Percentiles rank a stretch among this genome's conserved stretches.
Conservation (phyloP, 2,113 vertebrate species). For the Clupea harengus region DNA sequence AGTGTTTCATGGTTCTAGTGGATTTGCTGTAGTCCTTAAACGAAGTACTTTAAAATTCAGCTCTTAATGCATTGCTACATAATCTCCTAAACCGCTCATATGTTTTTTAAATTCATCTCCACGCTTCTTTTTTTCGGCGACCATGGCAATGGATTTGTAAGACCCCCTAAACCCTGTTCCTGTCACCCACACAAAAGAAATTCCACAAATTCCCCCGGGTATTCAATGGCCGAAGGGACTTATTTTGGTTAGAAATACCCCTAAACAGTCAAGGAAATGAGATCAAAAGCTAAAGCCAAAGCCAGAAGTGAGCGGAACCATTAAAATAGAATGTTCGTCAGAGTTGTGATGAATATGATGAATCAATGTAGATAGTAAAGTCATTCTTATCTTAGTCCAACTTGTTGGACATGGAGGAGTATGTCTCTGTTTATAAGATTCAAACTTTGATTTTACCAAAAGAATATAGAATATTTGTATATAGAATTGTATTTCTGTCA, state of each 20-base stretch:
- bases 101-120: neutral
- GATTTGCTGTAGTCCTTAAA: neutral
- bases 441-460: neutral
- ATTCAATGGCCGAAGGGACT: neutral
- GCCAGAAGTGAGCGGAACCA: neutral
- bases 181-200: conserved; percentile 9
- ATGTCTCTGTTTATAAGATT: neutral
- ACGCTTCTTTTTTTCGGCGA: neutral
- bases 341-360: neutral
- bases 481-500: too few species aligned
- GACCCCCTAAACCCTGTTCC: neutral
- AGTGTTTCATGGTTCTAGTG: neutral
- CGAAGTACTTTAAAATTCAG: neutral
- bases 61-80: neutral
- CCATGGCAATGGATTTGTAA: neutral
- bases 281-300: neutral
- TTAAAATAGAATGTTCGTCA: neutral
- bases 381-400: neutral
- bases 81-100: conserved; percentile 7
- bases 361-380: neutral
- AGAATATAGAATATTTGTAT: neutral
- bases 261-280: neutral
- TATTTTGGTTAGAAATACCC: neutral
- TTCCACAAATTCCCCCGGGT: neutral
- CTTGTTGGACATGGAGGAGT: neutral